A percentile compares a stretch with the other conserved stretches of the same genome.
phyloP scores from a whole-genome alignment of 2,888 invertebrate genomes.

The Allygus modestus region DNA sequence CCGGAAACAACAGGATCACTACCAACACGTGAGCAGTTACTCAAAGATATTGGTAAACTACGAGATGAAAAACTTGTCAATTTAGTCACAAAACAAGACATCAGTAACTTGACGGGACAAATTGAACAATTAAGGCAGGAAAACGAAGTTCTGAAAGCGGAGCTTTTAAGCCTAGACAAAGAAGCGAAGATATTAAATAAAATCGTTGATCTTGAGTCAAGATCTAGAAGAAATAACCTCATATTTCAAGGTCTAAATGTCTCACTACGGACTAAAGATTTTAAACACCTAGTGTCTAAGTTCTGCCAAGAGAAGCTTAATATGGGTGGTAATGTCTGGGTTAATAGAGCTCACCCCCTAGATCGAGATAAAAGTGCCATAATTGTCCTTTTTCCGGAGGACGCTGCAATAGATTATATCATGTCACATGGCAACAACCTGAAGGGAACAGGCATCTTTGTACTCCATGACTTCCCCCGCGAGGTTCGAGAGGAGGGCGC shows the following conservation, averaged over 20 bases:
- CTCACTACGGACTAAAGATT: background rate
- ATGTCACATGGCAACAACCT: constrained; percentile 34
- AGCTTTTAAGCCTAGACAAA: background rate
- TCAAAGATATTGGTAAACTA: too few species aligned
- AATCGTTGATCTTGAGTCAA: background rate
- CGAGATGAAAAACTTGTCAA: too few species aligned
- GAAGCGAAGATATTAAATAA: background rate
- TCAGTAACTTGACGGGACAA: too few species aligned
- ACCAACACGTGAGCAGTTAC: too few species aligned
- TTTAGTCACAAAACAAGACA: too few species aligned
- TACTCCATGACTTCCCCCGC: constrained; percentile 17
- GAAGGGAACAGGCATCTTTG: background rate
- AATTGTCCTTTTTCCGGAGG: constrained; percentile 39
- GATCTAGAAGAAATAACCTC: background rate
- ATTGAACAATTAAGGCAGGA: background rate
- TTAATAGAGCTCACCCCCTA: constrained; percentile 28
- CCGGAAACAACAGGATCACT: too few species aligned
- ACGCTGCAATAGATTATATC: constrained; percentile 14
- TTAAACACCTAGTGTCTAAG: background rate
- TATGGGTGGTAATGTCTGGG: background rate
- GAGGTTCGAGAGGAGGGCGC: constrained; percentile 22
- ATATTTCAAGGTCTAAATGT: background rate
- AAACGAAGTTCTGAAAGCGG: background rate
- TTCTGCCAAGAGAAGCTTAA: background rate
- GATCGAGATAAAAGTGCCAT: constrained; percentile 2